Percentiles rank a stretch among this genome's conserved stretches.
These are phyloP conservation scores for Glandiceps talaboti DNA, from an alignment of 53 echinoderm and acorn worm species.

Conservation along the genomic window DNA sequence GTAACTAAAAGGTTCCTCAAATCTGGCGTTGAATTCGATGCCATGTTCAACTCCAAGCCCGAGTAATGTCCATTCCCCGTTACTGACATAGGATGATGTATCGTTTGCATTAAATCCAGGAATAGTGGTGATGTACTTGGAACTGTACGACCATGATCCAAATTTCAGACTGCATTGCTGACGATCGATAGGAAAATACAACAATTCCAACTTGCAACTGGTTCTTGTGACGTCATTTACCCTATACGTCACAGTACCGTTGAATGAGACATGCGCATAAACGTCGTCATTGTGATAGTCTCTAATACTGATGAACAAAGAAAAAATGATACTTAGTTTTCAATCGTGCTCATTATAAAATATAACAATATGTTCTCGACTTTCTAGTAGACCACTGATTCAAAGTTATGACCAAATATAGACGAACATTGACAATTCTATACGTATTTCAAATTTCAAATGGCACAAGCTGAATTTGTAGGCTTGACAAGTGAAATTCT, in stretches of 20 bases:
- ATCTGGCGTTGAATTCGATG: slow-evolving; percentile 37
- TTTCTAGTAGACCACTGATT: too few species aligned
- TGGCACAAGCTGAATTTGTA: too few species aligned
- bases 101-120: slow-evolving; percentile 17
- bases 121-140: slow-evolving; percentile 14
- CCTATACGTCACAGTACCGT: background rate
- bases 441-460: too few species aligned
- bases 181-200: background rate
- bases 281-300: background rate
- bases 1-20: slow-evolving; percentile 35
- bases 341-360: too few species aligned
- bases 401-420: too few species aligned
- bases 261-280: background rate
- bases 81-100: slow-evolving; percentile 34
- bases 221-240: background rate
- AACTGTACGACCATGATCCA: background rate
- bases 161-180: background rate
- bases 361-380: too few species aligned
- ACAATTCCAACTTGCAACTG: background rate
- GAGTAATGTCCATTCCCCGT: slow-evolving; percentile 69
- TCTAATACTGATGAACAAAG: background rate
- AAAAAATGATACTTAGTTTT: background rate
- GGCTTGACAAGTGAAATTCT: too few species aligned
- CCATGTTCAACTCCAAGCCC: slow-evolving; percentile 27
- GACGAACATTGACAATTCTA: too few species aligned